A percentile compares a stretch with the other conserved stretches of the same genome.
Evolutionary conservation across 1,140 invertebrate genomes (phyloP).

Genomic region (Ridgeia piscesae): DNA sequence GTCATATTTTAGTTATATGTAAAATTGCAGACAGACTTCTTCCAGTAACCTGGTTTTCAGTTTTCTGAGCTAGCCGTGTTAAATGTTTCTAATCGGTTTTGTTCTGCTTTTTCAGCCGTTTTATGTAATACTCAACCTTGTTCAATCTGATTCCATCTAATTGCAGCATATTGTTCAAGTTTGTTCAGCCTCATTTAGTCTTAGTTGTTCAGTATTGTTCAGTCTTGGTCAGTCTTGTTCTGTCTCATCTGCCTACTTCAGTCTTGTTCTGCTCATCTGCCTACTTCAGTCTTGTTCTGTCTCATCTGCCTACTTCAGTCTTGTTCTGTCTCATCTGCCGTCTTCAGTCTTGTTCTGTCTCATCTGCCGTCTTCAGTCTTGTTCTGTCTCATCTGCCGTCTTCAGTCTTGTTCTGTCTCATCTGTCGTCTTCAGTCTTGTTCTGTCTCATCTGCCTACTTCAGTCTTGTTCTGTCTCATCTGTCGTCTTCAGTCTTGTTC

Average conservation of each 20-base stretch:
- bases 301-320: too few relatives aligned
- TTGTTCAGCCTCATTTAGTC: too few relatives aligned
- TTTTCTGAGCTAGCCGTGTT: background rate
- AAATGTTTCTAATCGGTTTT: background rate
- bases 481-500: background rate
- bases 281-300: background rate
- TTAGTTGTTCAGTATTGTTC: too few relatives aligned
- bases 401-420: background rate
- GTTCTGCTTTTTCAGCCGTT: background rate
- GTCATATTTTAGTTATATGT: too few relatives aligned
- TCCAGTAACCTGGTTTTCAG: background rate
- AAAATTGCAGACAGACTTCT: too few relatives aligned
- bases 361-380: too few relatives aligned
- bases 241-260: too few relatives aligned
- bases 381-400: too few relatives aligned
- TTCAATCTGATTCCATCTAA: background rate
- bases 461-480: too few relatives aligned
- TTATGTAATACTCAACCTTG: background rate
- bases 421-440: background rate
- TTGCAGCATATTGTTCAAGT: too few relatives aligned
- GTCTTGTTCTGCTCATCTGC: too few relatives aligned
- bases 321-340: too few relatives aligned
- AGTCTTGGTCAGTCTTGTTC: background rate
- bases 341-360: constrained; percentile 3
- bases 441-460: background rate